Base-by-base conservation (phyloP, 2,113 vertebrate species). In the Sclerurus mexicanus region DNA sequence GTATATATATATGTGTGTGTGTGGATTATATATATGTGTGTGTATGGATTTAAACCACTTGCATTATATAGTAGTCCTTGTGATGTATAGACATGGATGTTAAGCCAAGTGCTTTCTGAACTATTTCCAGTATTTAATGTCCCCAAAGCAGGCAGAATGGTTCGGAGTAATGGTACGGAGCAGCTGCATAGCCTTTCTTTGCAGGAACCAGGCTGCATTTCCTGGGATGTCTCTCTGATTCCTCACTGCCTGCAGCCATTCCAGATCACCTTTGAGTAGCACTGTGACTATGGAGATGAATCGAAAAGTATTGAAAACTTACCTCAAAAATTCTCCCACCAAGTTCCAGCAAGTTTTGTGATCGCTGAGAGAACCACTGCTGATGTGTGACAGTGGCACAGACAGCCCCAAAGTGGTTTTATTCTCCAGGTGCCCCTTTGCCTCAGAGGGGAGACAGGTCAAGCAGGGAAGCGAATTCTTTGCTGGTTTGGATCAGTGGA, bases 311-410 rank as follows among this genome's bases (percentile, higher is more conserved):
- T n/a, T 79, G 85, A 96, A 82, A 95, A 86, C 72, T 92, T 78
- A 47, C 82, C 92, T 72, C 89, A 58, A 96, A 90, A 96, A 90
- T 56, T 92, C 80, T 94, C 83, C 95, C 86, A 91, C 86, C 72
- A 92, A 56, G 94, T 95, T 89, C 73, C 83, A 82, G 62, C 83
- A 79, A 92, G 69, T 87, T 96, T 94, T 97, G n/a, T 85, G 78
- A 47, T 25, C 16, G 62, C 80, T 78, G 49, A 62, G 90, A 85
- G 92, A 88, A 12, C 62, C 35, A 4, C 64, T 89, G 76, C 58
- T 82, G 85, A 8, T 93, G 42, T 72, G 66, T 47, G 60, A 44
- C 39, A 60, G 44, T 56, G 60, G 64, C 40, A 46, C 49, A 19
- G 5, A 63, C 5, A 21, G 68, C 60, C 49, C 37, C 69, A 56